Base-by-base conservation (phyloP, 2,113 vertebrate species). In the Tautogolabrus adspersus region DNA sequence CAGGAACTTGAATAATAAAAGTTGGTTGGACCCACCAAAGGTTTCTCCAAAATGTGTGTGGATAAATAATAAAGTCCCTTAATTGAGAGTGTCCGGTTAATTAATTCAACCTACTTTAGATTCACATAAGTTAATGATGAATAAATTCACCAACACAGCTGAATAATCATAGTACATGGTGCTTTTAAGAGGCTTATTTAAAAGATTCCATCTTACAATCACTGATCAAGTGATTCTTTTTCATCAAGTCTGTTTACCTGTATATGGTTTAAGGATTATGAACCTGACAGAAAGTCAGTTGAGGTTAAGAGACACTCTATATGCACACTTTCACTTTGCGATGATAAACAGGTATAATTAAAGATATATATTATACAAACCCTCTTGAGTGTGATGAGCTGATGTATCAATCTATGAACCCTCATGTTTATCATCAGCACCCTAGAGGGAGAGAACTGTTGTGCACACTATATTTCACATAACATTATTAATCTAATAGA, bases 191-290 rank as follows among this genome's bases (percentile, higher is more conserved):
- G 23, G 19, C 15, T 30, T 19, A 18, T 26, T 42, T 42, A 18
- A 67, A 54, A 38, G 8, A 59, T 16, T 21, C 12, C 19, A 57
- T 30, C 18, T 40, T 5, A 38, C 16, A 72, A 70, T 70, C 16
- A 72, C 30, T 18, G 18, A 70, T 70, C 55, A 70, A 49, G 40
- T 57, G 15, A 75, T 40, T 51, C 18, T 37, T 51, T 22, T 51
- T 38, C n/a, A 62, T 52, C 10, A 10, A 26, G 4, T 40, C 7
- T 57, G 2, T 65, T 65, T 23, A 37, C 6, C 49, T 56, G 21
- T 42, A 21, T 34, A 11, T 34, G 12, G 60, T 5, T 40, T 11
- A 42, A 4, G 37, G 26, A 60, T 49, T 15, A 58, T 34, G 6
- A 58, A 47, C 26, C 23, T 65, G 22, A 49, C 16, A 4, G 26